A percentile compares a stretch with the other conserved stretches of the same genome.
phyloP scores from a whole-genome alignment of 2,797 vertebrate genomes.

The Sylvilagus floridanus region DNA sequence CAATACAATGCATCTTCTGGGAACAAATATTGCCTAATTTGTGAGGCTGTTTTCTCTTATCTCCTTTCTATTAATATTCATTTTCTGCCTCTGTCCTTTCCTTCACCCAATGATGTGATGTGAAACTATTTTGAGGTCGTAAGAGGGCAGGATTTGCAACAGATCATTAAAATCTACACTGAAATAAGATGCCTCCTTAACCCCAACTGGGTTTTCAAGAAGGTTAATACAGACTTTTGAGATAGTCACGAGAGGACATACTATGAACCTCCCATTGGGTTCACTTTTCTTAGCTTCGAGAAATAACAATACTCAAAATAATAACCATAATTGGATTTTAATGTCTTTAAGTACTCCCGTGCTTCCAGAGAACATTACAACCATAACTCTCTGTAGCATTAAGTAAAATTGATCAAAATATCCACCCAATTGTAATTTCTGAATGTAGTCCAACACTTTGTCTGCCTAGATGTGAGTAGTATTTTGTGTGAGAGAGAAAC shows the following conservation, averaged over 20 bases:
- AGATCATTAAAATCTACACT: background rate
- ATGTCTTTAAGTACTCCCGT: background rate
- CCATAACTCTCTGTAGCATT: background rate
- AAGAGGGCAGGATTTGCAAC: conserved; percentile 10
- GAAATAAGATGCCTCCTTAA: background rate
- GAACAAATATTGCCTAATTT: conserved; percentile 11
- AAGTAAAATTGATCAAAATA: conserved; percentile 36
- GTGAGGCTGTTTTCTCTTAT: background rate
- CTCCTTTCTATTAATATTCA: background rate
- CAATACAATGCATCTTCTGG: background rate
- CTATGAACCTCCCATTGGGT: background rate
- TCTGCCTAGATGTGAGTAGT: conserved; percentile 17
- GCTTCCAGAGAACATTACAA: background rate
- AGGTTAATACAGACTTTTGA: background rate
- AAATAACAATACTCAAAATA: background rate
- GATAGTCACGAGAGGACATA: background rate
- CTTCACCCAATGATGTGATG: background rate
- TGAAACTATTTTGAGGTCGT: background rate
- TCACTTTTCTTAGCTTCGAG: background rate
- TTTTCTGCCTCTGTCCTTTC: background rate
- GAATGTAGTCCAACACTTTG: background rate
- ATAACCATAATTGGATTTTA: background rate
- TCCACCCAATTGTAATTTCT: background rate
- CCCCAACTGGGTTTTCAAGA: background rate
- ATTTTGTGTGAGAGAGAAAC: background rate